A percentile compares a stretch with the other conserved stretches of the same genome.
phyloP scores from a whole-genome alignment of 2,113 vertebrate genomes.

The Irena cyanogastra region DNA sequence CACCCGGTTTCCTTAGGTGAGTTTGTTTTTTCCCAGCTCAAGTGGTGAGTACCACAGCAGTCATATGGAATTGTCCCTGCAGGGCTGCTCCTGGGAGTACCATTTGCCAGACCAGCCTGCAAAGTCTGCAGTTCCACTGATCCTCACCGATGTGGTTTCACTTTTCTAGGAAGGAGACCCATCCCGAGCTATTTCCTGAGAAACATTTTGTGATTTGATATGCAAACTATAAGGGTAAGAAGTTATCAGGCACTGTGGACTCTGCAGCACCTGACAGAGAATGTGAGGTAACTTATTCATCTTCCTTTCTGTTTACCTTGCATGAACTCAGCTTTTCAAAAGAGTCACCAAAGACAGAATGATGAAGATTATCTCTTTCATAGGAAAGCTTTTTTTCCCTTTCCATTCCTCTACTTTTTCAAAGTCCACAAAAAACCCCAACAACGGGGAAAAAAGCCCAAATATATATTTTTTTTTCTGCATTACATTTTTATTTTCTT shows the following conservation, averaged over 20 bases:
- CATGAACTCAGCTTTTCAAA: neutral
- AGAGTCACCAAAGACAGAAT: neutral
- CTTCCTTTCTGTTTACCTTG: neutral
- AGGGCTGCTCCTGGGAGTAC: neutral
- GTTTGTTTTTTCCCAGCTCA: neutral
- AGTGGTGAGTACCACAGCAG: neutral
- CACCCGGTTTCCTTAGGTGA: neutral
- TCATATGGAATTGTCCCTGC: neutral
- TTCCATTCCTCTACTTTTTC: neutral
- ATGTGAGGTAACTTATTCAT: neutral
- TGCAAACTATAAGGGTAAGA: neutral
- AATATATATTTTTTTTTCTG: neutral
- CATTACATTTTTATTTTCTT: neutral
- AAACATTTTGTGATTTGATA: neutral
- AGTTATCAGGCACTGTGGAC: neutral
- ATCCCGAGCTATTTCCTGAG: neutral
- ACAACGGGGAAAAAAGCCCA: accelerated
- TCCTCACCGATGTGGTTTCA: accelerated
- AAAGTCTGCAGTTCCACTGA: neutral
- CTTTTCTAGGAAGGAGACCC: neutral
- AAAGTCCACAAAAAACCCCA: neutral
- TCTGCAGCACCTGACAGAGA: neutral
- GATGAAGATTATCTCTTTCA: neutral
- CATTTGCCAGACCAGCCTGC: neutral
- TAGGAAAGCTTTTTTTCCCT: neutral